Evolutionary conservation across 2,797 vertebrate species (phyloP), one percentile per base, ranked within the genome.

Genomic region (Meda fulgida): DNA sequence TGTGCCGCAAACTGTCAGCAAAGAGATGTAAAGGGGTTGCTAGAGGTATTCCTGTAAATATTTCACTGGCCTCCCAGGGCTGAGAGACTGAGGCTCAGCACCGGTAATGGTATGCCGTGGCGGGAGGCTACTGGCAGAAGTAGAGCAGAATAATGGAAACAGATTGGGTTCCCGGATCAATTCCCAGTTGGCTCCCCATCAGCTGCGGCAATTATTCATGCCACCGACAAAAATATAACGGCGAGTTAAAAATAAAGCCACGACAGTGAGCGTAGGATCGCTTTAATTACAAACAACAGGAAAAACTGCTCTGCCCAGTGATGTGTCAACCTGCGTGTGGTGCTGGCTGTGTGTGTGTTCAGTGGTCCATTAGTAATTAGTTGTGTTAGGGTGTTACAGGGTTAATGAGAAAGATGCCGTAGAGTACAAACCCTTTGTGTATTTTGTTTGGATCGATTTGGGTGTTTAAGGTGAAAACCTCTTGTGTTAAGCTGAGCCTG

Each of bases 141-240:
- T 87, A 65, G 87, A 91, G 90, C 89, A 92, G 83, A 82, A 55
- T 86, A 79, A 88, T 84, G 88, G 69, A 85, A 69, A 84, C 79
- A 70, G 90, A 92, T 85, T 75, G 75, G 85, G 46, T 31, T 80
- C 80, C 65, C 18, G 46, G 85, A 90, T 90, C 86, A 87, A 91
- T 89, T 86, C 87, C 88, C 89, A 84, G 43, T 78, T 84, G 55
- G 65, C 84, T 84, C 66, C 85, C 86, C 81, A 87, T 88, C 88
- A 81, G 86, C 88, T 86, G 85, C 13, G 31, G 79, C 87, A 90
- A 89, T 90, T 88, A 90, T 86, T 88, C 86, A 87, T 84, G 73
- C 58, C 65, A 80, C 63, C 43, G n/a, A 81, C 78, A 58, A 73
- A 31, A 26, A 88, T 81, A 86, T 86, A 86, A 86, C 77, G 21